Conservation (phyloP, 2,888 invertebrate species). For the Formica aserva region DNA sequence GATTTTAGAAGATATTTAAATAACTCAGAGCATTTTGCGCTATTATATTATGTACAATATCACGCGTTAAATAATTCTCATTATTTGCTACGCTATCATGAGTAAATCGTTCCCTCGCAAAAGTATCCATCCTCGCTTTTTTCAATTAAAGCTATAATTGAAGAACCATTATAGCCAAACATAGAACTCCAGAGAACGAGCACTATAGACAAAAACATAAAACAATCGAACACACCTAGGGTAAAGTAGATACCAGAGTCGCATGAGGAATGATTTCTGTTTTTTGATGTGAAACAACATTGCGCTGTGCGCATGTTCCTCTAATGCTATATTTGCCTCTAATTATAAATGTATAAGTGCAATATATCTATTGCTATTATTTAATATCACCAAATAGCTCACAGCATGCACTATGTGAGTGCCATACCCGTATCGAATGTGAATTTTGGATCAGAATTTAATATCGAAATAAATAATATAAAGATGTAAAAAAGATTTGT, state of each 20-base stretch:
- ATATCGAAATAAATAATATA: background rate
- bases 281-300: slow-evolving; percentile 16
- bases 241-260: slow-evolving; percentile 69
- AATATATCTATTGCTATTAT: background rate
- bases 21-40: background rate
- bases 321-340: slow-evolving; percentile 42
- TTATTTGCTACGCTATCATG: slow-evolving; percentile 1
- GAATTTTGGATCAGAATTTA: background rate
- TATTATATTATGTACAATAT: background rate
- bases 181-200: slow-evolving; percentile 59
- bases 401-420: slow-evolving; percentile 3
- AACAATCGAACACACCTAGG: slow-evolving; percentile 61
- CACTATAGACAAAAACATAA: slow-evolving; percentile 54
- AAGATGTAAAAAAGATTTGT: background rate
- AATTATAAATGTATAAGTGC: background rate
- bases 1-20: background rate
- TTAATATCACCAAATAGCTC: slow-evolving; percentile 3
- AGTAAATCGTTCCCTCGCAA: background rate
- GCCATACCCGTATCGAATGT: background rate
- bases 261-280: slow-evolving; percentile 57
- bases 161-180: slow-evolving; percentile 36
- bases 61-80: background rate
- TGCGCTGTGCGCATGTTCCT: slow-evolving; percentile 51
- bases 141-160: slow-evolving; percentile 10
- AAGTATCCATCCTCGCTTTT: background rate